Base-by-base conservation (phyloP, 2,113 vertebrate species). In the Uropsilus gracilis region DNA sequence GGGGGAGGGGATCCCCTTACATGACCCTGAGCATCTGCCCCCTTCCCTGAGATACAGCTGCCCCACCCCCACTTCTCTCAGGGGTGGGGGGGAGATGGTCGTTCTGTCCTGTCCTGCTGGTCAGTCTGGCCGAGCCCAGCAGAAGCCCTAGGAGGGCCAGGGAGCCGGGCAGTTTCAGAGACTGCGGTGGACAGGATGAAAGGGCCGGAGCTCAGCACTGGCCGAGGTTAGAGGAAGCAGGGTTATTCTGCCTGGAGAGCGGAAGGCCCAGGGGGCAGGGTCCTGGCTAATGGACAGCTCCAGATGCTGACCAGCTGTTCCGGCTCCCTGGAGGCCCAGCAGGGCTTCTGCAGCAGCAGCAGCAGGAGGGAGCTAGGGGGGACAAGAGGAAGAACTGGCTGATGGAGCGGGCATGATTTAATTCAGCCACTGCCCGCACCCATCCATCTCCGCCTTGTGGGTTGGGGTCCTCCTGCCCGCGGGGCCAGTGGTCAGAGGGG, bases 241-340 rank as follows among this genome's bases (percentile, higher is more conserved):
- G 96, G 96, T 97, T 97, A 97, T 85, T 97, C 81, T 1, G n/a
- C 96, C 96, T 1, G 1, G 91, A 93, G 93, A 97, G 95, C 95
- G 96, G 97, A 97, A 97, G 95, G 97, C 95, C 97, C 95, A 63
- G 95, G 95, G 95, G 95, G 89, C 95, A 93, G 84, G 85, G 95
- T 93, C 96, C 89, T 53, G 84, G 93, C 94, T 97, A 96, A 97
- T 97, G 94, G 96, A 30, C 42, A 89, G 73, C 71, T 42, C 95
- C 97, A 97, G 97, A 97, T 97, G 97, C 96, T 96, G 96, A 61
- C 97, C 97, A 97, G 97, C 97, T 97, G 97, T 97, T 57, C 83
- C 18, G 76, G 93, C 80, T 96, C 96, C 96, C 97, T 71, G 86
- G 94, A 95, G 96, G 96, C 95, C 83, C 68, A 37, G 71, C 37